These are phyloP conservation scores for Rhabdophis nuchalis DNA, from an alignment of 2,797 vertebrate genomes.

Conservation along the genomic window DNA sequence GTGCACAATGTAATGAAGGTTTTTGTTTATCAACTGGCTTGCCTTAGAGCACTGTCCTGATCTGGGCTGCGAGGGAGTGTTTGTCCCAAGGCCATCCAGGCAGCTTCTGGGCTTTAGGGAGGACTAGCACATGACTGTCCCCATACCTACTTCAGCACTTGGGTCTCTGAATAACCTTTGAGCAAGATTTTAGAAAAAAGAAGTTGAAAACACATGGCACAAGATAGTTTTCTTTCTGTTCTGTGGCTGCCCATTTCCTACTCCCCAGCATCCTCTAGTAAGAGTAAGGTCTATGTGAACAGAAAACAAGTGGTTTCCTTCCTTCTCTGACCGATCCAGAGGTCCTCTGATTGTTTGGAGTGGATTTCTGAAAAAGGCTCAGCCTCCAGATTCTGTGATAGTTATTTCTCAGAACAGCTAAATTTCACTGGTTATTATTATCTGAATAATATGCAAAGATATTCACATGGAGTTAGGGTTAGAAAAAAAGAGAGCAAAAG, in stretches of 20 bases:
- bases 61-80: not conserved
- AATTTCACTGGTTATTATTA: not conserved
- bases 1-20: not conserved
- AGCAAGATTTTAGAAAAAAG: not conserved
- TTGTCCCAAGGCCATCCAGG: not conserved
- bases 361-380: not conserved
- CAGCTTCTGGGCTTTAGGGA: not conserved
- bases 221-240: not conserved
- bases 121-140: not conserved
- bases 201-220: not conserved
- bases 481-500: not conserved
- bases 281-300: not conserved
- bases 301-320: not conserved
- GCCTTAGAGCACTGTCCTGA: not conserved
- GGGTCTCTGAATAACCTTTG: not conserved
- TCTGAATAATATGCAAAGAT: not conserved
- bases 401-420: not conserved
- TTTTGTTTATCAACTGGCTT: not conserved
- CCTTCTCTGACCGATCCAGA: not conserved
- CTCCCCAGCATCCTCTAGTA: not conserved
- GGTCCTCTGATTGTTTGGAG: not conserved
- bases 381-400: not conserved
- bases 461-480: not conserved
- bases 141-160: not conserved
- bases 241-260: not conserved